phyloP scores from a whole-genome alignment of 2,797 vertebrate genomes.

The Chanos chanos region DNA sequence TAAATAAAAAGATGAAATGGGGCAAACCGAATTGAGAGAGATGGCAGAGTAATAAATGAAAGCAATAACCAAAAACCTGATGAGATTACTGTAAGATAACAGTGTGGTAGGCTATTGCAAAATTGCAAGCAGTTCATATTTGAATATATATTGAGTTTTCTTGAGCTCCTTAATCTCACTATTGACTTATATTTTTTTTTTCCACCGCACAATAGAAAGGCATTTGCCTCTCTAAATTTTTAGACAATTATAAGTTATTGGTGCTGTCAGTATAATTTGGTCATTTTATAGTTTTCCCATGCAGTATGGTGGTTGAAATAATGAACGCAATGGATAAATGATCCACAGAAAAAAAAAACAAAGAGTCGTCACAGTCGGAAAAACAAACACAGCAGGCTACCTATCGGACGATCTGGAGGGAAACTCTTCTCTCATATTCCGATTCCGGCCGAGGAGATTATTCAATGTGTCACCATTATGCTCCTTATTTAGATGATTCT shows the following conservation, averaged over 20 bases:
- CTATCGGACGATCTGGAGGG: background rate
- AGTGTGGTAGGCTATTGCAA: slow-evolving; percentile 35
- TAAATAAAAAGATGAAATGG: slow-evolving; percentile 38
- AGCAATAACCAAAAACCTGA: slow-evolving; percentile 49
- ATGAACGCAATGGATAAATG: slow-evolving; percentile 28
- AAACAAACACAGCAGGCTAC: slow-evolving; percentile 5
- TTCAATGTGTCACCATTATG: slow-evolving; percentile 28
- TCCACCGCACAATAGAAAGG: slow-evolving; percentile 28
- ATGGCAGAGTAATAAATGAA: slow-evolving; percentile 43
- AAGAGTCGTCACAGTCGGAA: slow-evolving; percentile 18
- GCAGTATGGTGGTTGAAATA: slow-evolving; percentile 42
- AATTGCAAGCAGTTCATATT: slow-evolving; percentile 44
- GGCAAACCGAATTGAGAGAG: slow-evolving; percentile 12
- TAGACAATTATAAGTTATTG: slow-evolving; percentile 35
- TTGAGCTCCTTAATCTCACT: slow-evolving; percentile 32
- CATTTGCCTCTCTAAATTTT: slow-evolving; percentile 7
- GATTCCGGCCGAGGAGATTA: too few species aligned
- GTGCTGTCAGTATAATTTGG: slow-evolving; percentile 30
- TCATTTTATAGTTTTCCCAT: slow-evolving; percentile 30
- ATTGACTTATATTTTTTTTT: slow-evolving; percentile 46
- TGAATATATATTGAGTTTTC: slow-evolving; percentile 53
- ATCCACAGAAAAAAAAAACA: slow-evolving; percentile 14
- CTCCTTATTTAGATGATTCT: slow-evolving; percentile 33
- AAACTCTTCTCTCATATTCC: slow-evolving; percentile 28
- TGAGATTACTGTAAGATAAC: slow-evolving; percentile 49